Evolutionary conservation across 2,113 vertebrate species (phyloP).

Genomic region (Mionectes macconnelli): DNA sequence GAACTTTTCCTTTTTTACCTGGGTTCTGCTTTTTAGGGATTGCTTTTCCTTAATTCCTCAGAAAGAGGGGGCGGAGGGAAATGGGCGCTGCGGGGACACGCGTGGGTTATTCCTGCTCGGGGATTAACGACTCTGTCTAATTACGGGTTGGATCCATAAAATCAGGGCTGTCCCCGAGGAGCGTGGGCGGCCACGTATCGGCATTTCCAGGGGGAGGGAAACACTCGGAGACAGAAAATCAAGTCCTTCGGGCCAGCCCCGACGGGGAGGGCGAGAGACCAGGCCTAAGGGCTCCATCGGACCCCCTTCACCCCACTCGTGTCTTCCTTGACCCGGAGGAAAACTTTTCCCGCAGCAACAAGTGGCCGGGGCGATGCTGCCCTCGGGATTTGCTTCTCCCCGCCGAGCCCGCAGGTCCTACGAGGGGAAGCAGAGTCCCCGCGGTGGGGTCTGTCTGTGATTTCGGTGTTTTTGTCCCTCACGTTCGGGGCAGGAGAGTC

Average conservation of each 20-base stretch:
- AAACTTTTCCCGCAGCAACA: not conserved
- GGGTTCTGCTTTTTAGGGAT: not conserved
- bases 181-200: no score
- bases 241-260: not conserved
- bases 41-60: not conserved
- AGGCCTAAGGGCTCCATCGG: no score
- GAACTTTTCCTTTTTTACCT: fast-evolving
- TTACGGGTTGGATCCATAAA: not conserved
- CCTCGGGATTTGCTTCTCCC: not conserved
- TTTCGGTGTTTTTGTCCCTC: not conserved
- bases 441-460: no score
- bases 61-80: not conserved
- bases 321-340: not conserved
- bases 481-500: not conserved
- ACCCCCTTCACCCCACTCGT: no score
- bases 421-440: not conserved
- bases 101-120: not conserved
- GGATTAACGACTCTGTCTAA: not conserved
- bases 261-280: not conserved
- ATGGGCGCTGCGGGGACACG: not conserved
- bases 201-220: not conserved
- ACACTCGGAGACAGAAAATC: not conserved
- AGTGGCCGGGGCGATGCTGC: not conserved
- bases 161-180: not conserved
- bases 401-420: not conserved